Percentiles rank a stretch among this genome's conserved stretches.
Conservation (phyloP, 2,113 vertebrate genomes). For the Pipra filicauda region DNA sequence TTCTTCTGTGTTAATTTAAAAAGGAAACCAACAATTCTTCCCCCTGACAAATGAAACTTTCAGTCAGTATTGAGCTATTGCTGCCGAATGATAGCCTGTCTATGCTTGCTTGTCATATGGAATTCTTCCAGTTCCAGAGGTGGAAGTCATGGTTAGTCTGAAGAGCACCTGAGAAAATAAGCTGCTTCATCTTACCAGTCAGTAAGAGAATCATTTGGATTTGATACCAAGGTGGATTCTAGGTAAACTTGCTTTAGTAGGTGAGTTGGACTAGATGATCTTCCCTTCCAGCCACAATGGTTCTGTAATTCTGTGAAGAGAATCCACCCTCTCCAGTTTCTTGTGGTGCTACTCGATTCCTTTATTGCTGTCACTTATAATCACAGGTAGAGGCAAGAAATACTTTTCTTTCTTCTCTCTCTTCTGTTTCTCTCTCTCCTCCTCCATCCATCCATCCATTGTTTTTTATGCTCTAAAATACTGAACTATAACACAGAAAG, state of each 20-base stretch:
- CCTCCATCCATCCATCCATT: background rate
- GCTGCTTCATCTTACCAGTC: background rate
- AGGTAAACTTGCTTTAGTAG: background rate
- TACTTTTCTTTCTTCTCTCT: background rate
- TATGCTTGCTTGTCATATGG: background rate
- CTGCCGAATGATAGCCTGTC: background rate
- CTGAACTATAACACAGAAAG: background rate
- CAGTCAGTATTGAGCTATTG: background rate
- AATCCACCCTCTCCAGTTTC: background rate
- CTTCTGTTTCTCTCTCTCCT: background rate
- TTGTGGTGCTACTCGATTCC: background rate
- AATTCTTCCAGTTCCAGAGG: conserved; percentile 19
- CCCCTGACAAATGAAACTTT: background rate
- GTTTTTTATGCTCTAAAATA: background rate
- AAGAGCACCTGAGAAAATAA: conserved; percentile 28
- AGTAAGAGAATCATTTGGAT: background rate
- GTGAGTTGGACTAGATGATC: background rate
- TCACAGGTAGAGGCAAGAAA: background rate
- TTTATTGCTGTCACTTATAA: background rate
- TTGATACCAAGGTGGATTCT: background rate
- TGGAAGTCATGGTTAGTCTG: background rate
- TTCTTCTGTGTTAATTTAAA: conserved; percentile 20
- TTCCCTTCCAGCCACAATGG: background rate
- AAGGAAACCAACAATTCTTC: conserved; percentile 3
- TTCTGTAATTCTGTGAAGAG: background rate